These are phyloP conservation scores for Volucella inflata DNA, from an alignment of 2,888 invertebrate species.

Conservation along the genomic window DNA sequence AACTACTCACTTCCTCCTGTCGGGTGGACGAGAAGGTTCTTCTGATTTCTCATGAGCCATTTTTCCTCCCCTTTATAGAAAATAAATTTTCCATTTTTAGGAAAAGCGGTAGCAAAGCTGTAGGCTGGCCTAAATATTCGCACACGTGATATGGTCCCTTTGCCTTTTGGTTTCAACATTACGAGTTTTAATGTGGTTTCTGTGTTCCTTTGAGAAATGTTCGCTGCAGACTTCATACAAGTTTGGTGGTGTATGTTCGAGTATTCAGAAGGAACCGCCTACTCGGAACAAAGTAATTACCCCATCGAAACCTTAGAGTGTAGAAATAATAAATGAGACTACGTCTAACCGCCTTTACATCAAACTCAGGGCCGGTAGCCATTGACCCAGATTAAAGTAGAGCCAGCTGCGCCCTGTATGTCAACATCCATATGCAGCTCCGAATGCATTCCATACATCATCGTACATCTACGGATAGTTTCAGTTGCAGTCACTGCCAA, in stretches of 20 bases:
- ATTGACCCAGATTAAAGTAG: slow-evolving; percentile 71
- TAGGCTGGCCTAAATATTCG: slow-evolving; percentile 1
- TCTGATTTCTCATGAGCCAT: slow-evolving; percentile 16
- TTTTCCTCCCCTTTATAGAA: neutral
- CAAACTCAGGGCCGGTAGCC: slow-evolving; percentile 54
- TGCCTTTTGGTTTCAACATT: neutral
- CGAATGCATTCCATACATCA: slow-evolving; percentile 19
- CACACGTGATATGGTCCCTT: slow-evolving; percentile 8
- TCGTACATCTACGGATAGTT: neutral
- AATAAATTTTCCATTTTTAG: slow-evolving; percentile 12
- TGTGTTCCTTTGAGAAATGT: slow-evolving; percentile 25
- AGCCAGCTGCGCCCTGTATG: slow-evolving; percentile 59
- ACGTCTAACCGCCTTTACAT: slow-evolving; percentile 47
- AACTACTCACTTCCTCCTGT: neutral
- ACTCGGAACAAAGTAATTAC: slow-evolving; percentile 61
- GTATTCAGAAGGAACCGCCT: slow-evolving; percentile 18
- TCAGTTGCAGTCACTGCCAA: slow-evolving; percentile 26
- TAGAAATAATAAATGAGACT: slow-evolving; percentile 63
- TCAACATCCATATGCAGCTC: slow-evolving; percentile 34
- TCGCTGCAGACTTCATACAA: neutral
- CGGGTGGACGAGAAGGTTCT: neutral
- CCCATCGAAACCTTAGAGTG: slow-evolving; percentile 38
- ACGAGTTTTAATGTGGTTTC: slow-evolving; percentile 14
- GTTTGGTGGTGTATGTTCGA: slow-evolving; percentile 8
- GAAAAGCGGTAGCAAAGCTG: neutral